A percentile compares a stretch with the other conserved stretches of the same genome.
These are phyloP conservation scores for Chymomyza fuscimana DNA, from an alignment of 2,888 invertebrate genomes.

Conservation along the genomic window DNA sequence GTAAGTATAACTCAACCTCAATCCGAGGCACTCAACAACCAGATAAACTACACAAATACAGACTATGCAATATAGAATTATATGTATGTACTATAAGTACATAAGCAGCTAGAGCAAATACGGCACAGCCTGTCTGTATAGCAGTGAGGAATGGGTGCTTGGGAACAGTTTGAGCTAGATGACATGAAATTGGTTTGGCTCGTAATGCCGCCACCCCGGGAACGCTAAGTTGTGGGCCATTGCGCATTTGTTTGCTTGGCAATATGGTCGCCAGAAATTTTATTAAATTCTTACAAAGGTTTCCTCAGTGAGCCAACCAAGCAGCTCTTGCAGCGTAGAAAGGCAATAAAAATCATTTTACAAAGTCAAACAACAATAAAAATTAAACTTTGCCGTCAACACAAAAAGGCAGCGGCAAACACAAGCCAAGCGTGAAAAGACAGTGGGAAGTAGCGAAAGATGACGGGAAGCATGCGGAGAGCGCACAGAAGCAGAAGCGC, in stretches of 20 bases:
- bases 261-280: conserved; percentile 67
- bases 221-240: conserved; percentile 25
- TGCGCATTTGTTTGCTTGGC: conserved; percentile 68
- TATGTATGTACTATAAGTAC: not conserved
- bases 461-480: conserved; percentile 5
- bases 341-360: conserved; percentile 74
- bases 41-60: not conserved
- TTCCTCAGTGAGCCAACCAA: conserved; percentile 5
- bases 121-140: not conserved
- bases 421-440: conserved; percentile 57
- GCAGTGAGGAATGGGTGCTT: not conserved
- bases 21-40: not conserved
- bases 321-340: conserved; percentile 24
- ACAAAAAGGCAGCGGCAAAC: conserved; percentile 35
- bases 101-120: not conserved
- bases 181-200: conserved; percentile 1
- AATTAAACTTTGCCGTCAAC: conserved; percentile 75
- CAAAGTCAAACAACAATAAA: conserved; percentile 75
- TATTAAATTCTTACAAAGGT: conserved; percentile 63
- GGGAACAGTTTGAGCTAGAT: not conserved
- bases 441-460: conserved; percentile 32
- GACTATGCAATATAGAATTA: not conserved
- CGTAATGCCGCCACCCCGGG: not conserved
- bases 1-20: not conserved
- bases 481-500: conserved; percentile 40